Percentiles rank a stretch among this genome's conserved stretches.
Evolutionary conservation across 1,140 invertebrate genomes (phyloP).

Genomic region (Tetramorium simillimum): DNA sequence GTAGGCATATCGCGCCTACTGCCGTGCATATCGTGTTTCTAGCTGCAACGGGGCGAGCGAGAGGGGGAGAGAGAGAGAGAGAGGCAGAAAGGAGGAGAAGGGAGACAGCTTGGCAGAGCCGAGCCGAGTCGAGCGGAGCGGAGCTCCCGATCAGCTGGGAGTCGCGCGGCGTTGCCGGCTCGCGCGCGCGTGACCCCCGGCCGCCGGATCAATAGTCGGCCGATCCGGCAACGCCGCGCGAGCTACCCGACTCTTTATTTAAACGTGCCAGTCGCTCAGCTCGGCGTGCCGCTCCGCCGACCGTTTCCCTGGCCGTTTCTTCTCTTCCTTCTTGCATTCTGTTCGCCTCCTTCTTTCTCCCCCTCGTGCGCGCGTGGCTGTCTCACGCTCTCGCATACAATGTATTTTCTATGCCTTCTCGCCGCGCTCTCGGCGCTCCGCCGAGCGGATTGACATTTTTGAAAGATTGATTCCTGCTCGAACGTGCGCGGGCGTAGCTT

Average conservation of each 20-base stretch:
- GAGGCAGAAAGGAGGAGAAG: neutral
- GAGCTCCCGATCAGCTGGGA: constrained; percentile 72
- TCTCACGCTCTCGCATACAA: neutral
- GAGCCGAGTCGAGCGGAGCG: constrained; percentile 50
- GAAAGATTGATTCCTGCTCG: constrained; percentile 27
- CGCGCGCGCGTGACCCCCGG: constrained; percentile 44
- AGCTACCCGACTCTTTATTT: constrained; percentile 71
- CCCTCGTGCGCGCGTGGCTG: neutral
- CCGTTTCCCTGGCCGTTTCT: constrained; percentile 49
- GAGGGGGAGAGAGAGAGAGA: constrained; percentile 1
- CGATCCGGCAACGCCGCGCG: constrained; percentile 78
- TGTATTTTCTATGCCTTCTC: constrained; percentile 9
- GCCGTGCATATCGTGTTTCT: constrained; percentile 51
- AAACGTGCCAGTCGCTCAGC: constrained; percentile 70
- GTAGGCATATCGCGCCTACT: constrained; percentile 11
- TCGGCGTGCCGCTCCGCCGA: constrained; percentile 11
- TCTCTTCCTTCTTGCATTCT: neutral
- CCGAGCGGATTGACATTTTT: constrained; percentile 32
- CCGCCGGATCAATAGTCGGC: constrained; percentile 70
- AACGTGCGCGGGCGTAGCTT: neutral
- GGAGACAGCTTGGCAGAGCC: constrained; percentile 1
- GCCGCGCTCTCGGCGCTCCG: constrained; percentile 22
- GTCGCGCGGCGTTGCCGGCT: constrained; percentile 50
- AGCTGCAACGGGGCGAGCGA: neutral
- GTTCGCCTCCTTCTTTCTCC: neutral